Base-by-base conservation (phyloP, 2,888 invertebrate species). In the Spisula subtruncata region DNA sequence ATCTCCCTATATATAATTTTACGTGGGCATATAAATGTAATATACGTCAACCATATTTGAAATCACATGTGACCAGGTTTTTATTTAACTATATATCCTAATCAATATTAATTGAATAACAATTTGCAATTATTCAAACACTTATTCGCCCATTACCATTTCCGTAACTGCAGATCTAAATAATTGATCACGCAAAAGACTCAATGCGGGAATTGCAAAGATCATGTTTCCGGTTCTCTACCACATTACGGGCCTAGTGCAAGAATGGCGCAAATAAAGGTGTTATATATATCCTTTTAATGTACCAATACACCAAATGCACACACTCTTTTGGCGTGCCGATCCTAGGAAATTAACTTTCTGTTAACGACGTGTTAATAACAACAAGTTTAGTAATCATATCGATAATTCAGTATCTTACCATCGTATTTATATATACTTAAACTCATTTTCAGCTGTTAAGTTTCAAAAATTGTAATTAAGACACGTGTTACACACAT, bases 401-500 rank as follows among this genome's bases (percentile, higher is more conserved):
- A 66, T 66, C 60, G 12, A 66, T 66, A 66, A 25, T 66, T 66
- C 5, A 66, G 0, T 25, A 66, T 66, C 60, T 66, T 66, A n/a
- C 25, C 60, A 6, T 1, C n/a, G n/a, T 66, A 66, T 66, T n/a
- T n/a, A 66, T 66, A 66, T 25, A 25, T n/a, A n/a, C 25, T 66
- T 66, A 10, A 25, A 8, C 25, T 12, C 20, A n/a, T 8, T 10
- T 66, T 66, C 60, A 66, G 25, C 60, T 66, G 60, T 66, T 66
- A 10, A 25, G 25, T 66, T 66, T 66, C 60, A 66, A 66, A n/a
- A 25, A 25, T n/a, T 66, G 60, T 66, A 66, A 66, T 25, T 66
- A 66, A 66, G n/a, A 66, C 60, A 66, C 60, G 60, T 66, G 60
- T 66, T 66, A 25, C 60, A n/a, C 12, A 66, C 20, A 20, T 66